These are phyloP conservation scores for Luscinia luscinia DNA, from an alignment of 2,797 vertebrate genomes.

Conservation along the genomic window DNA sequence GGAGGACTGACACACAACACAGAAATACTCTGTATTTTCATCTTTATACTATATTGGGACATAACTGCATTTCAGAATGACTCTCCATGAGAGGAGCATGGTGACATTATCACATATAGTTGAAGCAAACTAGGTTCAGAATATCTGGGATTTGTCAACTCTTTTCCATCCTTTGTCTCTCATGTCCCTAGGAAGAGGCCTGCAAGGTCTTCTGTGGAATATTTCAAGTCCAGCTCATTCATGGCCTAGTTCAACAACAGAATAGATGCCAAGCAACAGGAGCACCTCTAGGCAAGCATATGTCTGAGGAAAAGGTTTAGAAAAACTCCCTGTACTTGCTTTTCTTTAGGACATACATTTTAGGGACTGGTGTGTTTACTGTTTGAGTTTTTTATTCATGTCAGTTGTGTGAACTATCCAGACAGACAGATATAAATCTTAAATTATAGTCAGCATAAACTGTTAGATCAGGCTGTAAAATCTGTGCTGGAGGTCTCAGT, in stretches of 20 bases:
- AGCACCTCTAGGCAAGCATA: not conserved
- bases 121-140: not conserved
- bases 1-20: not conserved
- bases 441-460: not conserved
- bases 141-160: not conserved
- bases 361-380: not conserved
- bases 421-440: not conserved
- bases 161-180: not conserved
- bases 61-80: not conserved
- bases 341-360: not conserved
- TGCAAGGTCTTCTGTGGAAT: not conserved
- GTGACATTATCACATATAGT: not conserved
- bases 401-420: not conserved
- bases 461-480: not conserved
- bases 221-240: not conserved
- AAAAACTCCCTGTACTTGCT: not conserved
- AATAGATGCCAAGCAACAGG: not conserved
- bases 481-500: not conserved
- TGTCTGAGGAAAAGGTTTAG: not conserved
- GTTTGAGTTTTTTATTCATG: not conserved
- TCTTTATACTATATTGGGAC: not conserved
- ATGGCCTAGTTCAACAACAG: not conserved
- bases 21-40: not conserved
- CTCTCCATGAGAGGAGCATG: not conserved
- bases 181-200: not conserved